A percentile compares a stretch with the other conserved stretches of the same genome.
Conservation (phyloP, 1,140 invertebrate genomes). For the Antheraea mylitta region DNA sequence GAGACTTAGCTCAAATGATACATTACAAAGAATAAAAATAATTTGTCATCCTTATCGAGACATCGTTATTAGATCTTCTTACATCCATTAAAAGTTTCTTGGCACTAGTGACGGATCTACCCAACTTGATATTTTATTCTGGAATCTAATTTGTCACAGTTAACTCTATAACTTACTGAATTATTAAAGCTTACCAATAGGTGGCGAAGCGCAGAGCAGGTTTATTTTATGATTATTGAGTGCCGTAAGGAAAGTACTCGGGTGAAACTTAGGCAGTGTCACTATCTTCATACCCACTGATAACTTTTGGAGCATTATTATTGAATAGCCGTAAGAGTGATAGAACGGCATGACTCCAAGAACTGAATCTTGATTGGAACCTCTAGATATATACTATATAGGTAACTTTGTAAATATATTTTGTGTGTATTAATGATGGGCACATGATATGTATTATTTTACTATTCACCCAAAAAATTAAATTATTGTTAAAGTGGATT, state of each 20-base stretch:
- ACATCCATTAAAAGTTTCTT: neutral
- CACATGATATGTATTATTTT: too few relatives aligned
- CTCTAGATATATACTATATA: neutral
- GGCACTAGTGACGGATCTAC: neutral
- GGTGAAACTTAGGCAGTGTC: constrained; percentile 87
- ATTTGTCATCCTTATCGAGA: too few relatives aligned
- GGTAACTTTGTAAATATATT: neutral
- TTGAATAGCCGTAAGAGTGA: constrained; percentile 91
- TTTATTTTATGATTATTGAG: constrained; percentile 80
- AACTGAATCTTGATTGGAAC: constrained; percentile 78
- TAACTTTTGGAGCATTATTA: constrained; percentile 80
- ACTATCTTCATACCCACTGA: constrained; percentile 83
- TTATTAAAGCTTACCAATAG: constrained; percentile 78
- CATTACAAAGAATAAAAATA: too few relatives aligned
- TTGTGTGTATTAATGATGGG: too few relatives aligned
- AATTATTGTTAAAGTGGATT: too few relatives aligned
- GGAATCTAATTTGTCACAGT: too few relatives aligned
- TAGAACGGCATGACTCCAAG: constrained; percentile 90
- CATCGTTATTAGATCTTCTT: too few relatives aligned
- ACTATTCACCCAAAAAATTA: too few relatives aligned
- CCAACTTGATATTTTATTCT: neutral
- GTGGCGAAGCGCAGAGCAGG: constrained; percentile 82
- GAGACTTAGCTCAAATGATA: too few relatives aligned
- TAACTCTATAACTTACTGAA: neutral
- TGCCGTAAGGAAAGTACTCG: constrained; percentile 81